phyloP scores from a whole-genome alignment of 2,113 vertebrate species.

The Clarias batrachus region DNA sequence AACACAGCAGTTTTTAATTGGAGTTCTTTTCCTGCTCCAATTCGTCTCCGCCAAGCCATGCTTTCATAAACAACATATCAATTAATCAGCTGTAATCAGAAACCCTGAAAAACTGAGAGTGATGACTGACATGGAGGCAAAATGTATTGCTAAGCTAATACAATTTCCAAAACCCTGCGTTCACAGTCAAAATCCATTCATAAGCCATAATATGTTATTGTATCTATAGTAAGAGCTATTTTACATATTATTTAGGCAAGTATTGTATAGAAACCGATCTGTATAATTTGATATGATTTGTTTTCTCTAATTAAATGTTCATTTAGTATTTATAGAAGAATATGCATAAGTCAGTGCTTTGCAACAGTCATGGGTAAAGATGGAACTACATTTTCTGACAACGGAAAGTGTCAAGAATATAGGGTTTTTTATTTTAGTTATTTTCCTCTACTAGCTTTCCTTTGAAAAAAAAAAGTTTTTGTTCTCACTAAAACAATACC shows the following conservation, averaged over 20 bases:
- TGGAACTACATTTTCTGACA: neutral
- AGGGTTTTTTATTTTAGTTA: neutral
- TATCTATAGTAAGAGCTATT: neutral
- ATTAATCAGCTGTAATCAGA: conserved; percentile 18
- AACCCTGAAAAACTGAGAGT: neutral
- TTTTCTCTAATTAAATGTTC: neutral
- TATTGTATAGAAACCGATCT: neutral
- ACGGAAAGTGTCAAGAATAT: neutral
- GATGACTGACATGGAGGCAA: neutral
- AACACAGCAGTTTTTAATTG: neutral
- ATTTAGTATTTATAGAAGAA: neutral
- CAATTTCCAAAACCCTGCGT: neutral
- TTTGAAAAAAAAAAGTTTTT: neutral
- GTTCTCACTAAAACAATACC: neutral
- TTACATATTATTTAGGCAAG: neutral
- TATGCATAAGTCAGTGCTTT: too few species aligned
- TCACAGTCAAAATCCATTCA: neutral
- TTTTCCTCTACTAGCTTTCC: neutral
- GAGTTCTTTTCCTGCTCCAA: neutral
- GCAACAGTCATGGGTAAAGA: too few species aligned
- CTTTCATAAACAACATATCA: neutral
- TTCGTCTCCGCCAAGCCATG: neutral
- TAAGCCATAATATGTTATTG: too few species aligned
- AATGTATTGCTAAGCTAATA: neutral
- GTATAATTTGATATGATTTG: neutral